phyloP scores from a whole-genome alignment of 1,140 invertebrate species.

The Nasonia giraulti region DNA sequence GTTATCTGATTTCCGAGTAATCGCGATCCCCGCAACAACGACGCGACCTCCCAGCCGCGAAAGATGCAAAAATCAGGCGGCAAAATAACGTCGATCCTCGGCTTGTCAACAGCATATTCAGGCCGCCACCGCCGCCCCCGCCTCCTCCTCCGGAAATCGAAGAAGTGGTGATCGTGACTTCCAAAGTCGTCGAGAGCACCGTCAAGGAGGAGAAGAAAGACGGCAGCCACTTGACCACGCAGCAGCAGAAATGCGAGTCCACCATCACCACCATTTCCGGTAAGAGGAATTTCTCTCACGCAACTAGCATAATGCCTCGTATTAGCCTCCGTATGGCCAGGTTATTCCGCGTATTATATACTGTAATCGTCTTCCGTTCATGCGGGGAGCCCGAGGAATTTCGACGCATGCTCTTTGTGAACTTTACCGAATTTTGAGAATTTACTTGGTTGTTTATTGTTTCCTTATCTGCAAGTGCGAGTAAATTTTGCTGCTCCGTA shows the following conservation, averaged over 20 bases:
- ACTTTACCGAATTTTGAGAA: too few relatives aligned
- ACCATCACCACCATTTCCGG: conserved; percentile 36
- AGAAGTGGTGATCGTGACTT: conserved; percentile 62
- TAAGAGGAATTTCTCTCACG: conserved; percentile 41
- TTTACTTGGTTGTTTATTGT: too few relatives aligned
- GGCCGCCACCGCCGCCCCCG: conserved; percentile 70
- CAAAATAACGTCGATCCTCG: background rate
- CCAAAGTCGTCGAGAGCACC: conserved; percentile 59
- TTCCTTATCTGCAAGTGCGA: too few relatives aligned
- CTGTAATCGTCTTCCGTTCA: background rate
- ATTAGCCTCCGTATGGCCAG: background rate
- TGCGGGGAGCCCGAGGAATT: background rate
- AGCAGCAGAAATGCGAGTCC: conserved; percentile 63
- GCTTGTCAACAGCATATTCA: conserved; percentile 51
- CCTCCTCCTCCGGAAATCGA: conserved; percentile 71
- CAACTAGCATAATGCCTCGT: background rate
- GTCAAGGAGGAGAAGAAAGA: conserved; percentile 61
- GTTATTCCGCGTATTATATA: background rate
- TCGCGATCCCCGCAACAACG: too few relatives aligned
- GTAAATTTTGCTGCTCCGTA: too few relatives aligned
- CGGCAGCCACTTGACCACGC: conserved; percentile 21
- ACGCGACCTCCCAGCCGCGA: too few relatives aligned
- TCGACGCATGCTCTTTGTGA: background rate
- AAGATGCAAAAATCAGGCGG: too few relatives aligned
- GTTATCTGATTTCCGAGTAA: too few relatives aligned